Evolutionary conservation across 2,113 vertebrate species (phyloP), one percentile per base, ranked within the genome.

Genomic region (Jaculus jaculus): DNA sequence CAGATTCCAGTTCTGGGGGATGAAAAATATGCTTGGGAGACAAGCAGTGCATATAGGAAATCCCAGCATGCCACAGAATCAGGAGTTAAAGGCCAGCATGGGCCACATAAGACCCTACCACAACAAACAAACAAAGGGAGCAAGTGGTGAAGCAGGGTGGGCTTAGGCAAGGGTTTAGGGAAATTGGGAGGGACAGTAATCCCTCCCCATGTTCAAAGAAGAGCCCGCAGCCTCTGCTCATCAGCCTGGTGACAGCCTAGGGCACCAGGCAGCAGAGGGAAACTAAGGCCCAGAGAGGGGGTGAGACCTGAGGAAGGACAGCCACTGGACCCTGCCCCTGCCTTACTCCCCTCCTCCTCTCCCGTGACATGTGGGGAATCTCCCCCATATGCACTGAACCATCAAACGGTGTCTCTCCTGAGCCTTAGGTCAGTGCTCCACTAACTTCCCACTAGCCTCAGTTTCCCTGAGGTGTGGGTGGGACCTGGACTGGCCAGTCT

Each of bases 271-370:
- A 9, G 28, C 5, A 11, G 61, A 26, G 63, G 51, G 42, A 88
- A 65, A 61, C 71, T 69, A 66, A 74, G 77, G 81, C 85, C 30
- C 84, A 32, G 47, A 54, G 32, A 42, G 72, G 74, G 13, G 26
- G 26, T 3, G 16, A 7, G 77, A 34, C 39, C 15, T 18, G 16
- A 28, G 0, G 0, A 87, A 77, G 47, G 15, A 39, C n/a, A 34
- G 5, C 28, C 32, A 6, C 1, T 0, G 0, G 63, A n/a, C 28
- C 42, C 72, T 10, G 9, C 2, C 51, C 47, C 5, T 7, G 61
- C 47, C 32, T 12, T 11, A 20, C 3, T 18, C 24, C 20, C 69
- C 17, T 13, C 72, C 42, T 51, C 20, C 17, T 1, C 0, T 15
- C 32, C n/a, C 23, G 13, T 17, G 32, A 71, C 51, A 7, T 11